These are phyloP conservation scores for Doris montereyensis DNA, from an alignment of 2,888 invertebrate genomes.

Conservation along the genomic window DNA sequence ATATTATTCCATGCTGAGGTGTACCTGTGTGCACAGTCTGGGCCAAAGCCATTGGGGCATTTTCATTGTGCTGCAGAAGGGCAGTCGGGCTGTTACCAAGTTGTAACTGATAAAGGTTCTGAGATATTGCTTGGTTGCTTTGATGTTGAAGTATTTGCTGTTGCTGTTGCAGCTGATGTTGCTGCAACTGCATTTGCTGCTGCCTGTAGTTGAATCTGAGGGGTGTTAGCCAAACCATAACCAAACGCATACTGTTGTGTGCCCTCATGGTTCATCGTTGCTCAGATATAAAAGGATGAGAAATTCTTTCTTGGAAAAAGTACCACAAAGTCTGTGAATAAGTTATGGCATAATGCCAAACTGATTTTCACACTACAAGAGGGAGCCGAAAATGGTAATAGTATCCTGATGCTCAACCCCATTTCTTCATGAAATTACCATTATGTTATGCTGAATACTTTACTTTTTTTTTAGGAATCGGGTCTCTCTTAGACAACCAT, in stretches of 20 bases:
- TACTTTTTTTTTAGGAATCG: too few species aligned
- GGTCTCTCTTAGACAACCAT: too few species aligned
- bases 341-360: too few species aligned
- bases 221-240: conserved; percentile 45
- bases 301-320: too few species aligned
- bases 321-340: too few species aligned
- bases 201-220: conserved; percentile 39
- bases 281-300: not conserved
- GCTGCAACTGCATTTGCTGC: conserved; percentile 45
- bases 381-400: too few species aligned
- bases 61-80: conserved; percentile 34
- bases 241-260: conserved; percentile 45
- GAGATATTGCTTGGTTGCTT: conserved; percentile 31
- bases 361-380: too few species aligned
- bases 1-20: conserved; percentile 31
- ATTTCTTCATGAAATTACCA: too few species aligned
- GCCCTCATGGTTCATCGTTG: conserved; percentile 47
- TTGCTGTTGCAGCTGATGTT: conserved; percentile 34
- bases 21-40: conserved; percentile 1
- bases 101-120: conserved; percentile 34
- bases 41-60: conserved; percentile 1
- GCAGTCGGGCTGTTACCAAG: conserved; percentile 9
- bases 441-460: too few species aligned
- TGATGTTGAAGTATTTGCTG: conserved; percentile 40
- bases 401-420: too few species aligned